Conservation (phyloP, 2,888 invertebrate species). For the Diarsia mendica region DNA sequence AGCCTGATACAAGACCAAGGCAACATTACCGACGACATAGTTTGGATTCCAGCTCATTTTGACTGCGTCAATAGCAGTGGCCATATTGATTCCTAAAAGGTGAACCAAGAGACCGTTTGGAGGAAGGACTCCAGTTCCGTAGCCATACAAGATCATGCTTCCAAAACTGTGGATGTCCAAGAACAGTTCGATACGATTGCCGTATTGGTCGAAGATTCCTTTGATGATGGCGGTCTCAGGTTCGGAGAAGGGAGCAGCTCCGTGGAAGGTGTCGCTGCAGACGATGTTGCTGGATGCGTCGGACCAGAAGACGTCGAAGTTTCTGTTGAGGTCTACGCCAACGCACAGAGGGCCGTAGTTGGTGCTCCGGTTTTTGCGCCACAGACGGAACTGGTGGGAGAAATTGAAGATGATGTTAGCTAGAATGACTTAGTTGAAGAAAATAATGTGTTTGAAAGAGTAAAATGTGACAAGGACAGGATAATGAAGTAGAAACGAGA, state of each 20-base stretch:
- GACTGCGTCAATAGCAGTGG: conserved; percentile 80
- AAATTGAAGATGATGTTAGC: background rate
- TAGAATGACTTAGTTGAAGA: background rate
- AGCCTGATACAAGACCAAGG: conserved; percentile 88
- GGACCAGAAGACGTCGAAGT: conserved; percentile 93
- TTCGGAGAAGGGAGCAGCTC: conserved; percentile 91
- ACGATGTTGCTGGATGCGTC: conserved; percentile 82
- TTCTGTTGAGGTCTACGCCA: conserved; percentile 94
- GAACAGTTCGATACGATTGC: conserved; percentile 90
- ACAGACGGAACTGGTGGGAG: conserved; percentile 88
- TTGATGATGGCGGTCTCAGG: conserved; percentile 90
- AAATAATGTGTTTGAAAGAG: background rate
- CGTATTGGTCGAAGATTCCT: conserved; percentile 87
- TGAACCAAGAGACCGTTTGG: conserved; percentile 82
- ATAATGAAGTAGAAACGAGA: background rate
- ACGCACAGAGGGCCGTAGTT: conserved; percentile 82
- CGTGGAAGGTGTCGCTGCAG: conserved; percentile 91
- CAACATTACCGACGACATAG: conserved; percentile 88
- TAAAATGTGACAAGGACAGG: background rate
- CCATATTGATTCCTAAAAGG: conserved; percentile 77
- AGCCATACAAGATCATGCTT: conserved; percentile 86
- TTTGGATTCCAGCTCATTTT: conserved; percentile 78
- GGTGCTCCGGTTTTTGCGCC: conserved; percentile 91
- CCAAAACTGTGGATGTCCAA: conserved; percentile 94
- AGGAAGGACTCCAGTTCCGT: conserved; percentile 80